Conservation (phyloP, 2,888 invertebrate species). For the Bombyx huttoni region DNA sequence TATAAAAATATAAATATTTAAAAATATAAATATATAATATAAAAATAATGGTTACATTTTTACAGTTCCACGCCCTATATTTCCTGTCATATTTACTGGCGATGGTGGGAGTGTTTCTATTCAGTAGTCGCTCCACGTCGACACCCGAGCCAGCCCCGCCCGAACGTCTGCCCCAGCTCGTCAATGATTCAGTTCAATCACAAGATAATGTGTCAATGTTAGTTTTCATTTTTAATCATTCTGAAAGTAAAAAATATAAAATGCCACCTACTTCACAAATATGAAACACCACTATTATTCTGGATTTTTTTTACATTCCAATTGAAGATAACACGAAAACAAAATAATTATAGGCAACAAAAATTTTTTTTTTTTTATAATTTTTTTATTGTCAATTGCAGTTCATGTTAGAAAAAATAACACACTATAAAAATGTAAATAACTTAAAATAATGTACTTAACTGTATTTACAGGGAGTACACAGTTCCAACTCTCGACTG, state of each 20-base stretch:
- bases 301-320: too few relatives aligned
- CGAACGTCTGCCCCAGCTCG: constrained; percentile 37
- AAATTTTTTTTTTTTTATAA: too few relatives aligned
- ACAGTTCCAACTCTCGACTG: constrained; percentile 64
- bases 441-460: constrained; percentile 2
- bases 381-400: too few relatives aligned
- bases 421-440: neutral
- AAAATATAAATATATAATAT: too few relatives aligned
- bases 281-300: neutral
- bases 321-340: too few relatives aligned
- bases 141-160: constrained; percentile 45
- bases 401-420: too few relatives aligned
- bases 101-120: constrained; percentile 78
- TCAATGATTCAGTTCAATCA: constrained; percentile 42
- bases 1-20: too few relatives aligned
- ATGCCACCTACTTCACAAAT: neutral
- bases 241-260: too few relatives aligned
- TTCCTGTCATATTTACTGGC: constrained; percentile 84
- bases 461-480: constrained; percentile 45
- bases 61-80: constrained; percentile 86
- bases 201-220: constrained; percentile 65
- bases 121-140: constrained; percentile 73
- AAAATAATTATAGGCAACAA: too few relatives aligned
- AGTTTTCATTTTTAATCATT: constrained; percentile 18
- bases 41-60: constrained; percentile 19